phyloP scores from a whole-genome alignment of 2,888 invertebrate genomes.

The Eulithis testata region DNA sequence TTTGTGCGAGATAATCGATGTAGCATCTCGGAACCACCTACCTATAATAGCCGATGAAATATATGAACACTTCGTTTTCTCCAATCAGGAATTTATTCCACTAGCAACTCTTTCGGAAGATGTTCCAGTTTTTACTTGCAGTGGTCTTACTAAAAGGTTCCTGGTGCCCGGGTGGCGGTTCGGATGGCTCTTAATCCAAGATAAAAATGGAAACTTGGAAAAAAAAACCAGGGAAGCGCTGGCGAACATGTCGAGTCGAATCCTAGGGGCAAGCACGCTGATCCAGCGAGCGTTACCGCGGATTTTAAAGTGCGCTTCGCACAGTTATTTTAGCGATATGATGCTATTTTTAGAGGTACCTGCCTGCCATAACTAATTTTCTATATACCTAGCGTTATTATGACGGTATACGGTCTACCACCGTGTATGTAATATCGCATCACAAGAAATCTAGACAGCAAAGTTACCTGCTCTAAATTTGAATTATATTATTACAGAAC shows the following conservation, averaged over 20 bases:
- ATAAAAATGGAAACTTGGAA: constrained; percentile 88
- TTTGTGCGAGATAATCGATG: constrained; percentile 89
- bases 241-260: constrained; percentile 90
- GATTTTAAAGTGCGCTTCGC: constrained; percentile 93
- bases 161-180: constrained; percentile 98
- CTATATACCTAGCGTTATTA: too few species aligned
- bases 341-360: constrained; percentile 78
- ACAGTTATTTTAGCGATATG: constrained; percentile 90
- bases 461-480: not conserved
- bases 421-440: too few species aligned
- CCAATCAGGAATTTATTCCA: constrained; percentile 90
- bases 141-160: constrained; percentile 97
- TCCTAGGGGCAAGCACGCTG: constrained; percentile 95
- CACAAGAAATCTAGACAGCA: too few species aligned
- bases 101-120: constrained; percentile 92
- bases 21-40: constrained; percentile 90
- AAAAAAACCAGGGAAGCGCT: constrained; percentile 78
- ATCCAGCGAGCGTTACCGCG: constrained; percentile 95
- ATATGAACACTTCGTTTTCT: constrained; percentile 97
- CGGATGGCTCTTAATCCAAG: constrained; percentile 98
- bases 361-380: too few species aligned
- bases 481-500: constrained; percentile 76
- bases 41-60: constrained; percentile 99
- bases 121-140: constrained; percentile 96
- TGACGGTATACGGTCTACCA: too few species aligned